These are phyloP conservation scores for Drosophila willistoni DNA, from an alignment of 1,140 invertebrate genomes.

Conservation along the genomic window DNA sequence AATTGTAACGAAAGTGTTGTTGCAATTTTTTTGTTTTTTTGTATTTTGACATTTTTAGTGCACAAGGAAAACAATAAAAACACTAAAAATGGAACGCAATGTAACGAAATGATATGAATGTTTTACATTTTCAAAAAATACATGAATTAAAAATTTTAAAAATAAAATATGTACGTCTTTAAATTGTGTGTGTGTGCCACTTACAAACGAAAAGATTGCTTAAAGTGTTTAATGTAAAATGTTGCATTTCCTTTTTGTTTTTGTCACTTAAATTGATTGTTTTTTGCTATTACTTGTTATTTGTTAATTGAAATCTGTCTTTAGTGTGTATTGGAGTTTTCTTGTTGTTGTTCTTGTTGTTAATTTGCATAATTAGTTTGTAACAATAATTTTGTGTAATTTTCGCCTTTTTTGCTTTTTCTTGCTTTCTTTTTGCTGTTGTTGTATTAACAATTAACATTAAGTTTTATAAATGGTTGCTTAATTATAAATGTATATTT, in stretches of 20 bases:
- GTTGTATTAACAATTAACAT: slow-evolving; percentile 77
- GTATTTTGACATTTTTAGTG: slow-evolving; percentile 1
- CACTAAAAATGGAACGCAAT: background rate
- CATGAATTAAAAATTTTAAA: background rate
- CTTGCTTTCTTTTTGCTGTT: slow-evolving; percentile 57
- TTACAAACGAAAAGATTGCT: slow-evolving; percentile 1
- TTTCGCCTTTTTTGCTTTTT: slow-evolving; percentile 38
- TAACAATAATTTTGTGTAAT: slow-evolving; percentile 59
- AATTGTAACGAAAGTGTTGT: slow-evolving; percentile 66
- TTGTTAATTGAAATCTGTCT: slow-evolving; percentile 3
- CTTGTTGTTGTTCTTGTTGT: background rate
- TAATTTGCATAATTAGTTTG: slow-evolving; percentile 27
- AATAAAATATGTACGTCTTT: background rate
- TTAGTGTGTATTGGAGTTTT: slow-evolving; percentile 17
- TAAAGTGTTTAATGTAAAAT: slow-evolving; percentile 1
- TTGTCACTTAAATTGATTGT: slow-evolving; percentile 2
- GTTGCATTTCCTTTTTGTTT: background rate
- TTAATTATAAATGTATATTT: slow-evolving; percentile 28
- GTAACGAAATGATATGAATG: slow-evolving; percentile 1
- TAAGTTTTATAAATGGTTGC: slow-evolving; percentile 33
- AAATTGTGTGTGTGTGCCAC: slow-evolving; percentile 3
- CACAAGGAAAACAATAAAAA: background rate
- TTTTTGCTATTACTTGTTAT: slow-evolving; percentile 5
- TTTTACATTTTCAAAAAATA: slow-evolving; percentile 7
- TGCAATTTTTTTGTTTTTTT: slow-evolving; percentile 25